phyloP scores from a whole-genome alignment of 2,113 vertebrate genomes.

The Platysternon megacephalum region DNA sequence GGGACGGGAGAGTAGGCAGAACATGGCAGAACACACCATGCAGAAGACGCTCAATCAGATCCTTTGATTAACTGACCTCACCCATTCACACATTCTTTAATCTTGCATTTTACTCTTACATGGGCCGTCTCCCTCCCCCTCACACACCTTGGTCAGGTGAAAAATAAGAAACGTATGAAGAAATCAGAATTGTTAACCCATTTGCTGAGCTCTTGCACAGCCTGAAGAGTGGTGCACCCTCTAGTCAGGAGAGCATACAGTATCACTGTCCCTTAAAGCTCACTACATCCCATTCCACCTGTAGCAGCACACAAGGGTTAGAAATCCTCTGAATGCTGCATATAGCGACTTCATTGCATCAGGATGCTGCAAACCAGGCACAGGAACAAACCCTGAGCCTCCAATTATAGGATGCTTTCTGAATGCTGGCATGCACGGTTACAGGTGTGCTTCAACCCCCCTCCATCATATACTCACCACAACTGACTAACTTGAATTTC shows the following conservation, averaged over 20 bases:
- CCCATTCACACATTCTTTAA: neutral
- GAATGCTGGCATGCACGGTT: rapidly evolving
- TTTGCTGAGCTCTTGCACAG: neutral
- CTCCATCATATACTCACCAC: neutral
- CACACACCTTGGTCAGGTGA: rapidly evolving
- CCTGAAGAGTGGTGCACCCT: neutral
- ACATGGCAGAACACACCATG: neutral
- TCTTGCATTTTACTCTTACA: no score
- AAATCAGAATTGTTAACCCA: neutral
- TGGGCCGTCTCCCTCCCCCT: neutral
- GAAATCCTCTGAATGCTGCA: neutral
- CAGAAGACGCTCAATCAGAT: neutral
- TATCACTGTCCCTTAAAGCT: neutral
- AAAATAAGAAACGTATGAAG: neutral
- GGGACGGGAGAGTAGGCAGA: neutral
- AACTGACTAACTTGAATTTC: neutral
- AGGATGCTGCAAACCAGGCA: neutral
- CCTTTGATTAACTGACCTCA: neutral
- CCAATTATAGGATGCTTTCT: neutral
- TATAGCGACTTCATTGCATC: rapidly evolving
- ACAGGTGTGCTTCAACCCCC: rapidly evolving
- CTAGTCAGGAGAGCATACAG: neutral
- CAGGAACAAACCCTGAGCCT: rapidly evolving
- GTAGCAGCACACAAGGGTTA: neutral
- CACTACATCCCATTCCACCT: neutral